Base-by-base conservation (phyloP, 1,140 invertebrate genomes). In the Musca domestica region DNA sequence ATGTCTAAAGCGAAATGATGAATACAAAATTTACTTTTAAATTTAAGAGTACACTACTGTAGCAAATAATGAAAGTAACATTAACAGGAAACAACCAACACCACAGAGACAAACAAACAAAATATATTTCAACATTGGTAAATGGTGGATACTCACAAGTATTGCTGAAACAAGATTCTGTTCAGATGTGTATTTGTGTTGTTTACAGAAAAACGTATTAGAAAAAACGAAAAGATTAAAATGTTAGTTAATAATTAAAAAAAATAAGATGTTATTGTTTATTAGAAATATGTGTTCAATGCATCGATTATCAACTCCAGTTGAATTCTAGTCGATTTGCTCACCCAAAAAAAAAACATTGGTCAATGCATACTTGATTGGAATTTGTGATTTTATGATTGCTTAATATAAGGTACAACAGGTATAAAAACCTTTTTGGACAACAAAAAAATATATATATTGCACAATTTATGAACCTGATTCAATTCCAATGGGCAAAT, bases 141-240 rank as follows among this genome's bases (percentile, higher is more conserved):
- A 64, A 20, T 48, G 23, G 47, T 48, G 17, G 10, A 61, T 80
- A 80, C 78, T 80, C 74, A 80, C 78, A 71, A 80, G 78, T 80
- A 80, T 80, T 69, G 78, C 78, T 72, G 78, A 80, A 76, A 80
- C 78, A 77, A 80, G 78, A 71, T 80, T 80, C 78, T 80, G 78
- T 78, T 73, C 56, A 61, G 27, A n/a, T 61, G 25, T 56, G 52
- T 56, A 61, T 61, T 20, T 61, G 27, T 34, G 27, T n/a, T 7
- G 25, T 15, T 58, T 58, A 71, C 41, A 70, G 69, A 63, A 64
- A 67, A 69, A 75, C 69, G 34, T 41, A 67, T 64, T 71, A 64
- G 66, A 69, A 64, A 69, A 34, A 63, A 67, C 27, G 66, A 58
- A 69, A 12, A 52, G 27, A 34, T 65, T 66, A 66, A 64, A 61